Evolutionary conservation across 2,113 vertebrate species (phyloP).

Genomic region (Axis porcinus): DNA sequence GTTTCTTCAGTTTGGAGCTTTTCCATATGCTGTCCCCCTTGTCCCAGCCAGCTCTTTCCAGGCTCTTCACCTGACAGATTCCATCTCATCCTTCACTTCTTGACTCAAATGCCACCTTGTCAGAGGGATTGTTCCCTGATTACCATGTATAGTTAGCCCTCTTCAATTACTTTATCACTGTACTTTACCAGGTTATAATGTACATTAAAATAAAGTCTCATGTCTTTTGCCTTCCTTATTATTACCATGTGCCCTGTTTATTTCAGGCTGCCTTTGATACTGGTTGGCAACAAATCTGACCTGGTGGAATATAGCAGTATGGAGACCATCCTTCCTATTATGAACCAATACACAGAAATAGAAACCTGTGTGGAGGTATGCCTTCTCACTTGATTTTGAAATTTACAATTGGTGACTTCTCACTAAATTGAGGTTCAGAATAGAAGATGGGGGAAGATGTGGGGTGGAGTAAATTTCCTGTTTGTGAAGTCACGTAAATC

Average conservation of each 20-base stretch:
- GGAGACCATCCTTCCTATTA: slow-evolving; percentile 99
- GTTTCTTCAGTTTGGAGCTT: neutral
- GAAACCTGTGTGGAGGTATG: slow-evolving; percentile 98
- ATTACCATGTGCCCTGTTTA: neutral
- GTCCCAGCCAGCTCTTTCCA: neutral
- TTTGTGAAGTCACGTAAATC: neutral
- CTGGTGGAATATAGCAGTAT: slow-evolving; percentile 98
- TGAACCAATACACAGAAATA: slow-evolving; percentile 99
- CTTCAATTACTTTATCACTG: neutral
- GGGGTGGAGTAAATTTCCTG: neutral
- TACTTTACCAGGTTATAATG: neutral
- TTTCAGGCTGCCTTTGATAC: slow-evolving; percentile 92
- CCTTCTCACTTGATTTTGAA: slow-evolving; percentile 4
- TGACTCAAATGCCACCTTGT: neutral
- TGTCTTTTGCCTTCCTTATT: neutral
- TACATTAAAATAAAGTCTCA: slow-evolving; percentile 8
- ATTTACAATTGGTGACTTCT: neutral
- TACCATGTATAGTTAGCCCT: neutral
- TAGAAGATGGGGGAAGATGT: neutral
- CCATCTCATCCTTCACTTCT: neutral
- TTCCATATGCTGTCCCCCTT: neutral
- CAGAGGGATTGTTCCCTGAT: neutral
- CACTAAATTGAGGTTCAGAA: neutral
- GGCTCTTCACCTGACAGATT: neutral
- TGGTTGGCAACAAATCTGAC: slow-evolving; percentile 99